A percentile compares a stretch with the other conserved stretches of the same genome.
These are phyloP conservation scores for Meganola albula DNA, from an alignment of 2,888 invertebrate genomes.

Conservation along the genomic window DNA sequence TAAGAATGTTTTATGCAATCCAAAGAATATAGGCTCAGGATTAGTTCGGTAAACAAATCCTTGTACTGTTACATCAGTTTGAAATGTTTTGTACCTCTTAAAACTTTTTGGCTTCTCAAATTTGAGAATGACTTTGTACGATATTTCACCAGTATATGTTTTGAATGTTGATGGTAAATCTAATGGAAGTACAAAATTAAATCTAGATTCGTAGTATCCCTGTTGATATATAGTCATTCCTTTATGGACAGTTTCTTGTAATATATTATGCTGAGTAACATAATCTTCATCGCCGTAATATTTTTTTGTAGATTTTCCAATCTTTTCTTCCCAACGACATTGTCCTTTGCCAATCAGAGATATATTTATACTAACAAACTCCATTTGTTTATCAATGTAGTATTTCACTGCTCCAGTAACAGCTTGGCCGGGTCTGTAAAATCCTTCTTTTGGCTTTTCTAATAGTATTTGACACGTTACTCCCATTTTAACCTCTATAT, in stretches of 20 bases:
- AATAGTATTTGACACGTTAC: constrained; percentile 31
- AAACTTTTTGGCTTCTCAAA: constrained; percentile 9
- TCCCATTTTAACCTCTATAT: too few relatives aligned
- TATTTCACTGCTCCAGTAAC: constrained; percentile 30
- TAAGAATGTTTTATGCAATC: constrained; percentile 9
- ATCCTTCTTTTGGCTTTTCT: constrained; percentile 14
- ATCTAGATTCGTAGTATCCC: constrained; percentile 10
- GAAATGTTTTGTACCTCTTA: constrained; percentile 5
- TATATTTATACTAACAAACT: constrained; percentile 23
- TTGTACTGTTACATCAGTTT: not conserved
- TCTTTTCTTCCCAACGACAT: constrained; percentile 14
- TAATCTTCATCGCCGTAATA: constrained; percentile 5
- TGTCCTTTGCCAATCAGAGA: constrained; percentile 28
- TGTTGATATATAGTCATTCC: not conserved
- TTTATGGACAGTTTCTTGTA: not conserved
- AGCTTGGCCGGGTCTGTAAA: constrained; percentile 20
- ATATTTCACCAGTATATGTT: not conserved
- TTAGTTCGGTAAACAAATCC: not conserved
- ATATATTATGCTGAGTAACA: constrained; percentile 3
- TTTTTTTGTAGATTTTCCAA: not conserved
- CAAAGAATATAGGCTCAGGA: constrained; percentile 4
- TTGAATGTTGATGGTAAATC: constrained; percentile 12
- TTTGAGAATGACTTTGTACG: constrained; percentile 6
- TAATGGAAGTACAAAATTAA: constrained; percentile 12
- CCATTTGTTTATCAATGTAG: constrained; percentile 23